Evolutionary conservation across 1,140 invertebrate genomes (phyloP), one percentile per base, ranked within the genome.

Genomic region (Drosophila pallidifrons): DNA sequence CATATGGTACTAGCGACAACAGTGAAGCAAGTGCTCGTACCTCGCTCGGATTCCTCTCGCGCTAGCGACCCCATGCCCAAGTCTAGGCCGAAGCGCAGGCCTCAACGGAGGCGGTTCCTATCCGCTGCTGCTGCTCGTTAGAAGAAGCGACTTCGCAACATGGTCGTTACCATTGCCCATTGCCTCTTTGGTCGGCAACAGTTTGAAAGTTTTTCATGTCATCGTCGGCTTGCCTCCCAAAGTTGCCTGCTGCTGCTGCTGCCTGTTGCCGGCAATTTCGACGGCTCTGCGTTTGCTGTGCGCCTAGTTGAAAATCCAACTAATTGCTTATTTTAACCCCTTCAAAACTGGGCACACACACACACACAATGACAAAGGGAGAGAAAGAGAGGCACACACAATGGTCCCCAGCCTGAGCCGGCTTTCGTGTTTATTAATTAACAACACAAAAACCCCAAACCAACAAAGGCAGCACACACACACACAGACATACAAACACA

Each of bases 241-340:
- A 80, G 82, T 76, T 71, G 79, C 78, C 79, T 68, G 69, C 49
- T 64, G 75, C 61, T 66, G 38, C 60, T 54, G 45, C 47, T 69
- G 67, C 78, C 75, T 63, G 82, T 77, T 81, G 79, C 75, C 69
- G 57, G 79, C 41, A n/a, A 13, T 79, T 83, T 85, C 85, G 59
- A 71, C 86, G 80, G 65, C 81, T 88, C 75, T 69, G 25, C 72
- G 54, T 77, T 91, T 87, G 77, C 91, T 92, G 91, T 81, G 91
- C 91, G 91, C 91, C 91, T 92, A 92, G 88, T 91, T 91, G 91
- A 92, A 92, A 92, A 89, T 91, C 91, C 91, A 92, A 92, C 91
- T 92, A 92, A 92, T 92, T 92, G 91, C 91, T 92, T 92, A 92
- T 92, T 92, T 91, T 91, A 91, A 91, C 91, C 90, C 91, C 90